Evolutionary conservation across 2,888 invertebrate species (phyloP), one percentile per base, ranked within the genome.

Genomic region (Dynastes tityus): DNA sequence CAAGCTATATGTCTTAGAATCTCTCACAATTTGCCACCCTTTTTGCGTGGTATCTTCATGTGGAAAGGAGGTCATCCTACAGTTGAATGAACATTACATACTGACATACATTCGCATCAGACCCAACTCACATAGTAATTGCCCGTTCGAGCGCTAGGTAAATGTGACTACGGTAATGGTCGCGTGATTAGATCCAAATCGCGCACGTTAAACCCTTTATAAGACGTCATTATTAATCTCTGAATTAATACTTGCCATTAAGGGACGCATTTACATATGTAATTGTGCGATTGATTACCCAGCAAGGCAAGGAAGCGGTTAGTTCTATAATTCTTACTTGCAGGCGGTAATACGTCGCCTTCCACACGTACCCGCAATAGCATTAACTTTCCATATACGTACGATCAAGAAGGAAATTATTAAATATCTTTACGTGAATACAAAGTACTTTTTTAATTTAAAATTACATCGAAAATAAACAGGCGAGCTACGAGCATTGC

Each of bases 191-290:
- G 68, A 68, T 51, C 49, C 6, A 13, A 51, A 68, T 68, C 68
- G 29, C 22, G 27, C 68, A 68, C 51, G 68, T 51, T 51, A 68
- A 51, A 29, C 51, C 63, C 29, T 68, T 68, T 29, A 49, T 16
- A 68, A 51, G 49, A 74, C 73, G 73, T 74, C 73, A 49, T 74
- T 68, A 51, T 68, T 68, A 68, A 68, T 68, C 68, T 51, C 73
- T 27, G 61, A 61, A 74, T 71, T 71, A 71, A 71, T 74, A 61
- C 61, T 27, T 8, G 45, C 45, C 37, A 45, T 61, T 29, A 63
- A 74, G 61, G 61, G 63, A 74, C 22, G 61, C 61, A 74, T 61
- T 61, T 27, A 74, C 73, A 61, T 74, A 61, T 32, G 45, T 74
- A 74, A 74, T 74, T 74, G 73, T 13, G 29, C 61, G 40, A 74